Evolutionary conservation across 1,140 invertebrate genomes (phyloP), one percentile per base, ranked within the genome.

Genomic region (Microvelia longipes): DNA sequence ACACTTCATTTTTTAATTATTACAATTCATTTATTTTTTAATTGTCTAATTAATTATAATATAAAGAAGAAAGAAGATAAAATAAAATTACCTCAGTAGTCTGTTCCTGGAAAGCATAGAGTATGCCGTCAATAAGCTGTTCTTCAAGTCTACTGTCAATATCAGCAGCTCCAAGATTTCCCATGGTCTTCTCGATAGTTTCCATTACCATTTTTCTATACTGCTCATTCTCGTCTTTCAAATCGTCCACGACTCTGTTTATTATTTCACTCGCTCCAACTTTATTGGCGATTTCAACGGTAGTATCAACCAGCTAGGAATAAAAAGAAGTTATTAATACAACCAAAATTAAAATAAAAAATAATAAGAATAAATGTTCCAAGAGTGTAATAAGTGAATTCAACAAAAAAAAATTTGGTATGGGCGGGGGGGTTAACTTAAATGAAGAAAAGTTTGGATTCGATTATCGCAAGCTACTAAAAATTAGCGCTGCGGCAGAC

Each of bases 161-260:
- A 79, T 98, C 97, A 0, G 94, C 93, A 0, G 96, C 96, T 35
- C 98, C 98, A 25, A 99, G 83, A 80, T 98, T 96, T 2, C 91
- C 92, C 86, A 99, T 94, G 70, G 98, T 93, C 80, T 99, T 99
- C 79, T 99, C 98, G 72, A 99, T 98, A 0, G 95, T 98, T 80
- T 99, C 98, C 95, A 99, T 99, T 0, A 99, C 97, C 97, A 99
- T 99, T 83, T 99, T 99, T 71, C 98, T 85, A 80, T 99, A 99
- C 76, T 98, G 94, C 80, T 99, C 98, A 80, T 98, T 98, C 82
- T 99, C 97, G 80, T 99, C 97, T 82, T 99, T 99, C 30, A 99
- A 82, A 82, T 99, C 97, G 77, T 99, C 97, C 0, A 99, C 98
- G 62, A 99, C 94, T 68, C 97, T 85, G 78, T 95, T 95, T 68